A percentile compares a stretch with the other conserved stretches of the same genome.
Conservation (phyloP, 2,797 vertebrate genomes). For the Paratrypauchen microcephalus region DNA sequence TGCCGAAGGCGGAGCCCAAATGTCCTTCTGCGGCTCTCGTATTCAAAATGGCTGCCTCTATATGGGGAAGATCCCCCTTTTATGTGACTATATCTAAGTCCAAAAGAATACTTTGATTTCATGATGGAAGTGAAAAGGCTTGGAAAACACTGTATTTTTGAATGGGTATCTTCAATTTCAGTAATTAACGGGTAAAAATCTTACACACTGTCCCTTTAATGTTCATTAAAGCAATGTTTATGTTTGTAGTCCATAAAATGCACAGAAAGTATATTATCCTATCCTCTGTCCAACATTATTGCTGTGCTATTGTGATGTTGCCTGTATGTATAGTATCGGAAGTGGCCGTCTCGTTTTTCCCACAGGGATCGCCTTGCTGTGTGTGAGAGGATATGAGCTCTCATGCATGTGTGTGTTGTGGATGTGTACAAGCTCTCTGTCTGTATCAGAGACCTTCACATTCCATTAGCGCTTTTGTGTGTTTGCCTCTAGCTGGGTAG, state of each 20-base stretch:
- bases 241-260: not conserved
- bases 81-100: too few relatives aligned
- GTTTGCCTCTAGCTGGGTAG: constrained; percentile 33
- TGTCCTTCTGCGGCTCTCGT: too few relatives aligned
- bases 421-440: constrained; percentile 26
- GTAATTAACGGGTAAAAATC: too few relatives aligned
- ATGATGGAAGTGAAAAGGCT: too few relatives aligned
- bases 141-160: too few relatives aligned
- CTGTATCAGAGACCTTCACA: constrained; percentile 41
- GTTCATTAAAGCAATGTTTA: not conserved
- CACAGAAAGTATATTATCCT: not conserved
- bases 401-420: not conserved
- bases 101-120: too few relatives aligned
- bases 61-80: too few relatives aligned
- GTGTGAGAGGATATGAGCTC: constrained; percentile 16
- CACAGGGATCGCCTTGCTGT: constrained; percentile 20
- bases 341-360: constrained; percentile 8
- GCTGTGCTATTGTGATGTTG: not conserved
- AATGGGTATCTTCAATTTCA: too few relatives aligned
- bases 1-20: too few relatives aligned
- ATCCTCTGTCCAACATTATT: not conserved
- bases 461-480: constrained; percentile 50
- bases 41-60: too few relatives aligned
- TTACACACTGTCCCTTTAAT: too few relatives aligned
- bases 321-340: not conserved